Percentiles rank a stretch among this genome's conserved stretches.
Evolutionary conservation across 1,140 invertebrate species (phyloP).

Genomic region (Conus betulinus): DNA sequence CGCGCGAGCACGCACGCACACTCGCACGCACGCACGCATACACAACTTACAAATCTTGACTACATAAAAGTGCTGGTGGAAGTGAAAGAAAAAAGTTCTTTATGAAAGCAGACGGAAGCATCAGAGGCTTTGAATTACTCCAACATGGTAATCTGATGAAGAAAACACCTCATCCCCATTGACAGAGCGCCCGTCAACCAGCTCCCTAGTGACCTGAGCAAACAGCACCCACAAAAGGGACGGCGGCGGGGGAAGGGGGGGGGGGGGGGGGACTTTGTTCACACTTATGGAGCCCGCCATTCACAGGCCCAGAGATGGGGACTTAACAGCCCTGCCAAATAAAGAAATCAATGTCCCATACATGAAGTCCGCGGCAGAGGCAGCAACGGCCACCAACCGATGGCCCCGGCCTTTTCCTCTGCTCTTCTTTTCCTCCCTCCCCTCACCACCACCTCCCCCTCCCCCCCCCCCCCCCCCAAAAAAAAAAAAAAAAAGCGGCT

Average conservation of each 20-base stretch:
- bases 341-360: constrained; percentile 19
- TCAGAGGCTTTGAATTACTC: too few relatives aligned
- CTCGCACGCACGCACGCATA: neutral
- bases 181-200: too few relatives aligned
- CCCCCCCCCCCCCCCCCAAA: neutral
- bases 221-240: too few relatives aligned
- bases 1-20: neutral
- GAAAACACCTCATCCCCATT: too few relatives aligned
- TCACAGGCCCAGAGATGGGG: neutral
- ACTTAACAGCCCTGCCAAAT: neutral
- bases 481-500: neutral
- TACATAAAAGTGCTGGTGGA: too few relatives aligned
- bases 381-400: neutral
- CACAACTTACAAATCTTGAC: neutral
- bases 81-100: too few relatives aligned
- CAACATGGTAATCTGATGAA: too few relatives aligned
- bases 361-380: neutral
- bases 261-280: neutral
- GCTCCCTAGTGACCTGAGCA: too few relatives aligned
- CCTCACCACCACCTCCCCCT: neutral
- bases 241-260: too few relatives aligned
- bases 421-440: neutral
- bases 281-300: neutral
- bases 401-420: neutral
- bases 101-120: too few relatives aligned